Conservation (phyloP, 2,888 invertebrate species). For the Alitta virens region DNA sequence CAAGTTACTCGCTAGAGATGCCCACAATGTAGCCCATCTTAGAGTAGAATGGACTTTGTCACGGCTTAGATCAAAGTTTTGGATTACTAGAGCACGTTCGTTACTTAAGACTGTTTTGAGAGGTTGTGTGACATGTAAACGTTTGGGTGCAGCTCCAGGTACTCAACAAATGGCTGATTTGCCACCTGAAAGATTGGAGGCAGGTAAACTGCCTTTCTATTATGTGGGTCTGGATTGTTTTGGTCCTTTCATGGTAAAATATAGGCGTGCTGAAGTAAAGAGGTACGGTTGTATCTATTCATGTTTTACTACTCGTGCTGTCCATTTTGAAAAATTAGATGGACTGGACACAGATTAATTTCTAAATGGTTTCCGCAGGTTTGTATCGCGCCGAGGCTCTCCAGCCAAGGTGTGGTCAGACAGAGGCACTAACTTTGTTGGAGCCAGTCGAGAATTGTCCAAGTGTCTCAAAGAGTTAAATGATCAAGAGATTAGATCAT, state of each 20-base stretch:
- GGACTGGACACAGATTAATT: conserved; percentile 7
- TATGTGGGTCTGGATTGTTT: conserved; percentile 35
- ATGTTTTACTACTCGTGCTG: conserved; percentile 2
- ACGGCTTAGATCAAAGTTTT: too few relatives aligned
- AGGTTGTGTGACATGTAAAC: conserved; percentile 20
- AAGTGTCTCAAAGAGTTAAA: conserved; percentile 6
- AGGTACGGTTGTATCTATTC: conserved; percentile 32
- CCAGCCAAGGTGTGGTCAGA: conserved; percentile 1
- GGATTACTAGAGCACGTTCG: too few relatives aligned
- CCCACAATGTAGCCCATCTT: too few relatives aligned
- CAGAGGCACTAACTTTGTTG: conserved; percentile 15
- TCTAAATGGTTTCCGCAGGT: not conserved
- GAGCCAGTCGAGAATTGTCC: conserved; percentile 12
- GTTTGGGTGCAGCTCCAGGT: not conserved
- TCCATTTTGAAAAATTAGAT: conserved; percentile 9
- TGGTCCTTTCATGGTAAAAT: conserved; percentile 33
- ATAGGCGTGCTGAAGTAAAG: conserved; percentile 33
- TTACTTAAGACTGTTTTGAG: too few relatives aligned
- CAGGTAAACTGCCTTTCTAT: conserved; percentile 32
- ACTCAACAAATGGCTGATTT: conserved; percentile 29
- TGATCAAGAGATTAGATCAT: not conserved
- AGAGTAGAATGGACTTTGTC: too few relatives aligned
- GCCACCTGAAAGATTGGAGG: conserved; percentile 27
- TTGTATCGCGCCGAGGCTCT: not conserved
- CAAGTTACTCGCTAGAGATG: too few relatives aligned